A percentile compares a stretch with the other conserved stretches of the same genome.
These are phyloP conservation scores for Hippocampus mohnikei DNA, from an alignment of 2,113 vertebrate species.

Conservation along the genomic window DNA sequence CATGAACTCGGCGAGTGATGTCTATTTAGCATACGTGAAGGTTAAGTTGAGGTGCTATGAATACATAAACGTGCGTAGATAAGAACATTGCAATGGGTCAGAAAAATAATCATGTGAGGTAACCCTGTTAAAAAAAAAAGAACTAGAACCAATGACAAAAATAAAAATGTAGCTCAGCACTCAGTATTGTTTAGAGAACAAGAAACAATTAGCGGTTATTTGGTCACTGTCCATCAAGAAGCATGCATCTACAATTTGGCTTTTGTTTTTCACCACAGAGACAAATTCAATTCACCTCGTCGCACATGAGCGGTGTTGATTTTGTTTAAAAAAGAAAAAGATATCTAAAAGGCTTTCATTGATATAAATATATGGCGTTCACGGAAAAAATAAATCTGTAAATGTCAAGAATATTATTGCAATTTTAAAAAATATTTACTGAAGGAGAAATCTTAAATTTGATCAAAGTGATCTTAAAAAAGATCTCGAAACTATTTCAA, in stretches of 20 bases:
- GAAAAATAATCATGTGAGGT: slow-evolving; percentile 36
- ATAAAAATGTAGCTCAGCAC: slow-evolving; percentile 10
- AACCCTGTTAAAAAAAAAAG: slow-evolving; percentile 21
- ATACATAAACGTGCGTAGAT: neutral
- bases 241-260: neutral
- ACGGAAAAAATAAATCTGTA: too few species aligned
- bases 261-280: neutral
- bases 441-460: too few species aligned
- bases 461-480: too few species aligned
- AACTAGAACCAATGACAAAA: neutral
- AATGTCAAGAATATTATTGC: too few species aligned
- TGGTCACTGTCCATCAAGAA: neutral
- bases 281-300: too few species aligned
- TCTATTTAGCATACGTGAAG: slow-evolving; percentile 7
- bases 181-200: neutral
- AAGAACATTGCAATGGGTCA: too few species aligned
- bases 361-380: too few species aligned
- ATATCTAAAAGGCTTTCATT: too few species aligned
- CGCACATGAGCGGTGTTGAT: too few species aligned
- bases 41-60: slow-evolving; percentile 6
- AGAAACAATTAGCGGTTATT: neutral
- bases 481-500: too few species aligned
- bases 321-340: too few species aligned
- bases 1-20: neutral
- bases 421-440: too few species aligned